These are phyloP conservation scores for Pyrochroa serraticornis DNA, from an alignment of 2,888 invertebrate species.

Conservation along the genomic window DNA sequence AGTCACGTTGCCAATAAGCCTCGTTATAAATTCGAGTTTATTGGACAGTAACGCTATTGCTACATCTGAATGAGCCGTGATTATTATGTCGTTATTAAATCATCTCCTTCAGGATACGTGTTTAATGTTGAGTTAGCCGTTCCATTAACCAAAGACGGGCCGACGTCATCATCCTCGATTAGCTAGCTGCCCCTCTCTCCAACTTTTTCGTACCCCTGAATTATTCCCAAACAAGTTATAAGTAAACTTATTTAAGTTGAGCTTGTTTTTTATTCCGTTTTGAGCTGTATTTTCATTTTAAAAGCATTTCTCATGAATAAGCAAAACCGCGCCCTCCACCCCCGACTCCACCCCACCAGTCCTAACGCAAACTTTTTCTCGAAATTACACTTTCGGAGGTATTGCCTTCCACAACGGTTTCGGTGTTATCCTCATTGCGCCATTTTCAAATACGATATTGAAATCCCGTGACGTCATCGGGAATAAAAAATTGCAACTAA, in stretches of 20 bases:
- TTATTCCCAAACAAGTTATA: slow-evolving; percentile 53
- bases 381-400: slow-evolving; percentile 50
- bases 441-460: slow-evolving; percentile 32
- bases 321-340: slow-evolving; percentile 41
- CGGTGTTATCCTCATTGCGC: slow-evolving; percentile 50
- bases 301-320: slow-evolving; percentile 57
- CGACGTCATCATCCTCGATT: too few species aligned
- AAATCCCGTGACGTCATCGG: too few species aligned
- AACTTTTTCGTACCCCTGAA: slow-evolving; percentile 40
- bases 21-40: slow-evolving; percentile 42
- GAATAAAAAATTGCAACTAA: slow-evolving; percentile 33
- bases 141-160: background rate
- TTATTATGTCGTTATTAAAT: slow-evolving; percentile 28
- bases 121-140: background rate
- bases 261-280: slow-evolving; percentile 55
- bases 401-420: slow-evolving; percentile 45
- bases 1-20: slow-evolving; percentile 26
- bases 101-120: slow-evolving; percentile 13
- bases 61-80: slow-evolving; percentile 23
- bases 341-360: slow-evolving; percentile 32
- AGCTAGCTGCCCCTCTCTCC: background rate
- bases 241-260: slow-evolving; percentile 55
- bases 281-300: slow-evolving; percentile 55
- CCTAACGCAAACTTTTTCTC: slow-evolving; percentile 51
- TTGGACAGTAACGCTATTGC: slow-evolving; percentile 43